phyloP scores from a whole-genome alignment of 2,888 invertebrate species.

The Onchidella celtica region DNA sequence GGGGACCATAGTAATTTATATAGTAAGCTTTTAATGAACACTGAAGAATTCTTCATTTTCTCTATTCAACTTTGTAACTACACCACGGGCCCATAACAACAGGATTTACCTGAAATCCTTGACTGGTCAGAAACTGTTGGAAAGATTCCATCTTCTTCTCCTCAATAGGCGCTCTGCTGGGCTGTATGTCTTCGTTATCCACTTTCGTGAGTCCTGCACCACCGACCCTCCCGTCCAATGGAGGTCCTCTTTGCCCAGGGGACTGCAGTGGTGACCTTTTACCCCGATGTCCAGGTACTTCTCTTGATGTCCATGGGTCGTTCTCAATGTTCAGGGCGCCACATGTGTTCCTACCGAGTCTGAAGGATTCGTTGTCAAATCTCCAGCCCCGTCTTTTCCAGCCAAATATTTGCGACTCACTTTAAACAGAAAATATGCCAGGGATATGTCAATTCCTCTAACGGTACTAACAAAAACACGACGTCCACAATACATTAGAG shows the following conservation, averaged over 20 bases:
- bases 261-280: neutral
- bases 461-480: too few relatives aligned
- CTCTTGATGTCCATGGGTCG: slow-evolving; percentile 1
- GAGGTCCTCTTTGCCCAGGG: neutral
- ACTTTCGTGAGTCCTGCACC: neutral
- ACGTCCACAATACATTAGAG: too few relatives aligned
- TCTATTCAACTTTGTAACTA: too few relatives aligned
- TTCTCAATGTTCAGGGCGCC: neutral
- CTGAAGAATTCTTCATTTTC: too few relatives aligned
- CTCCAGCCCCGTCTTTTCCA: slow-evolving; percentile 27
- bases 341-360: neutral
- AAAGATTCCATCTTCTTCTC: neutral
- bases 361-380: slow-evolving; percentile 7
- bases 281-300: neutral
- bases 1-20: too few relatives aligned
- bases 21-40: too few relatives aligned
- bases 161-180: neutral
- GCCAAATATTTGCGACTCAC: slow-evolving; percentile 2
- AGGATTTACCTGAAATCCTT: slow-evolving; percentile 14
- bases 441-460: too few relatives aligned
- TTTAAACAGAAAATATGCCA: too few relatives aligned
- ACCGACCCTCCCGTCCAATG: neutral
- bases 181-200: slow-evolving; percentile 22
- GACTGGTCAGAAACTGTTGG: neutral
- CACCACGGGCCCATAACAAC: too few relatives aligned